Evolutionary conservation across 2,888 invertebrate species (phyloP).

Genomic region (Serripes groenlandicus): DNA sequence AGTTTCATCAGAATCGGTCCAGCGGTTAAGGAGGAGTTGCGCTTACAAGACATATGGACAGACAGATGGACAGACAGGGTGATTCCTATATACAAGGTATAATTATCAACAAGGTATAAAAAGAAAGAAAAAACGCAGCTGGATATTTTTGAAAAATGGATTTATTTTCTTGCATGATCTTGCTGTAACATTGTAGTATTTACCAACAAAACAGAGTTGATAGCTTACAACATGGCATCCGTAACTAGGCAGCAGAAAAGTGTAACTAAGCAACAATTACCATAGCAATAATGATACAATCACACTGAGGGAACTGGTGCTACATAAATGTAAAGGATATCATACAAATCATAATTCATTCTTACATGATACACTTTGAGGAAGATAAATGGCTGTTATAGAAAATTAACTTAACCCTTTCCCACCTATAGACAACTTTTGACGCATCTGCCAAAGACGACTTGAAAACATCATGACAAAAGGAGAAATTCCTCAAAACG

Average conservation of each 20-base stretch:
- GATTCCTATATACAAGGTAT: too few relatives aligned
- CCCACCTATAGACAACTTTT: neutral
- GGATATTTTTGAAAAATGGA: slow-evolving; percentile 39
- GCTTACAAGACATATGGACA: too few relatives aligned
- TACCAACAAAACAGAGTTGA: slow-evolving; percentile 57
- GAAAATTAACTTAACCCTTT: too few relatives aligned
- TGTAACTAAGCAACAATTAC: slow-evolving; percentile 59
- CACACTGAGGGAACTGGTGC: neutral
- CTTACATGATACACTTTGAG: neutral
- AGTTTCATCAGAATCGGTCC: too few relatives aligned
- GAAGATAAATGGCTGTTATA: too few relatives aligned
- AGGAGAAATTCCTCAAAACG: too few relatives aligned
- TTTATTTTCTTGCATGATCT: slow-evolving; percentile 68
- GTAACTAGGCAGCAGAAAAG: slow-evolving; percentile 65
- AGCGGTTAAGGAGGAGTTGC: too few relatives aligned
- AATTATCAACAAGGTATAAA: too few relatives aligned
- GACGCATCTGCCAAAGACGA: neutral
- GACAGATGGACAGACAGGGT: too few relatives aligned
- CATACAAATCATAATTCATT: neutral
- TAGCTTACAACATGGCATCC: slow-evolving; percentile 60
- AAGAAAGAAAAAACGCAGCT: neutral
- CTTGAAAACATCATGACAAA: too few relatives aligned
- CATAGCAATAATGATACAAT: slow-evolving; percentile 41
- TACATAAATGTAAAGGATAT: neutral
- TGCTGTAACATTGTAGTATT: slow-evolving; percentile 63